Evolutionary conservation across 2,113 vertebrate genomes (phyloP), one percentile per base, ranked within the genome.

Genomic region (Urocolius indicus): DNA sequence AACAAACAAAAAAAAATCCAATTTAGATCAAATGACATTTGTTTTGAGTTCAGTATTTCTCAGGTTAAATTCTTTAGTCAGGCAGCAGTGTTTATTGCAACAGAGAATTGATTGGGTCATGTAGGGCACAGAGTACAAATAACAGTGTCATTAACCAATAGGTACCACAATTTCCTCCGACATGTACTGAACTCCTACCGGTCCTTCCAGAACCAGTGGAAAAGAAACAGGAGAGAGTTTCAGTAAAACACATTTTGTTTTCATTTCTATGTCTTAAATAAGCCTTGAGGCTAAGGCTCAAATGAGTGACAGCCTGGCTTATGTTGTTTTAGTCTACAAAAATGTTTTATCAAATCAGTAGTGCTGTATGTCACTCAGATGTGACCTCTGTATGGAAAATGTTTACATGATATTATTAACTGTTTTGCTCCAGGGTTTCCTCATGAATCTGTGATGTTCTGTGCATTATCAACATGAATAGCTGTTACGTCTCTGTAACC

Each of bases 361-460:
- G 93, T 96, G 96, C 97, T 96, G 94, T 96, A 95, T 98, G 98
- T 98, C 98, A 98, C 94, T 98, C 98, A 98, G 97, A 98, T 96
- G 90, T 92, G 96, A 91, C 97, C 98, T 84, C 97, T 98, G 98
- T 97, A 97, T 97, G 95, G 97, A 98, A 98, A 98, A 98, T 98
- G 98, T 98, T 96, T 98, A 98, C 98, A 98, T 12, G 95, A 97
- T 90, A 97, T 97, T 98, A 98, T 97, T 97, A 98, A 98, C 98
- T 97, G 93, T 97, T 98, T 98, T 97, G 97, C 98, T 98, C 55
- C 95, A 97, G 98, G 98, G 97, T 97, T 98, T 98, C 94, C 96
- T 85, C 57, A 93, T 93, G 88, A 94, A 94, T 93, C 80, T 79
- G 52, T 6, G 8, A 67, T 91, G 88, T 80, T 78, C 55, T 88